Base-by-base conservation (phyloP, 2,888 invertebrate species). In the Allolobophora icterica region DNA sequence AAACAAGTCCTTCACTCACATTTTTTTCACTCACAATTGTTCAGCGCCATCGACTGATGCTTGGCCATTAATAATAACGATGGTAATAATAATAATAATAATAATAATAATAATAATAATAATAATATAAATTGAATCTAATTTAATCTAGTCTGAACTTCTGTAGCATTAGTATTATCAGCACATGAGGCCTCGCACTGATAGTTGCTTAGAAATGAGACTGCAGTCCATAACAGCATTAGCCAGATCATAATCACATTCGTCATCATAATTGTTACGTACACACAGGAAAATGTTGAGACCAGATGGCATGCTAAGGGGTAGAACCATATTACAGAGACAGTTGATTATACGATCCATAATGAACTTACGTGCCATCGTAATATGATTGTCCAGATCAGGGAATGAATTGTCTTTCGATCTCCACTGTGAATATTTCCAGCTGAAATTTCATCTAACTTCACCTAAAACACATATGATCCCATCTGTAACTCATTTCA, bases 311-410 rank as follows among this genome's bases (percentile, higher is more conserved):
- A 71, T 71, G 71, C 71, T 71, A 71, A 71, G 4, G n/a, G 30
- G 0, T n/a, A n/a, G n/a, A 71, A 8, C 71, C 71, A n/a, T 13
- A n/a, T 71, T 71, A 71, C 30, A 58, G 24, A 58, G 30, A 4
- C 4, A 71, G 6, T 71, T 71, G n/a, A 24, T 71, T 71, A n/a
- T n/a, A 71, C 71, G n/a, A 30, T 71, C n/a, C 30, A n/a, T 71
- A n/a, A 71, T n/a, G 21, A 87, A 87, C 87, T 87, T 87, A 87
- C 87, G 87, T 87, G 87, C 87, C 87, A 87, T 87, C 87, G 87
- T 87, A 38, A 87, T 35, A 87, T 34, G 38, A 87, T 87, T 35
- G 87, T 33, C 87, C 87, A 87, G 11, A 87, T 35, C 24, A 87
- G n/a, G 87, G 87, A 87, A 87, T 87, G 87, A 87, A 87, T 87